Evolutionary conservation across 2,888 invertebrate species (phyloP).

Genomic region (Crepidodera aurea): DNA sequence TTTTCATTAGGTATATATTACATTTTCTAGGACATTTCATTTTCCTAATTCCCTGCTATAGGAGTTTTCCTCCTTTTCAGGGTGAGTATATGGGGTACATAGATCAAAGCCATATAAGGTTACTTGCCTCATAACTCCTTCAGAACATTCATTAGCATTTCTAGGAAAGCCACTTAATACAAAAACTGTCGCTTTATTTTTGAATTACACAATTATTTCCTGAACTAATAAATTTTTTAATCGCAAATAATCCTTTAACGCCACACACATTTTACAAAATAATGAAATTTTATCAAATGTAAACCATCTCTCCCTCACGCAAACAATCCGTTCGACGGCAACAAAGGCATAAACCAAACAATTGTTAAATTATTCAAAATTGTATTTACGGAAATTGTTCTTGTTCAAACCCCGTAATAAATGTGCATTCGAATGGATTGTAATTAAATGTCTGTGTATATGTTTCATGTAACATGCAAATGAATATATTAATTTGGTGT

Average conservation of each 20-base stretch:
- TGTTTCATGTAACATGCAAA: conserved; percentile 38
- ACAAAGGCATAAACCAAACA: conserved; percentile 43
- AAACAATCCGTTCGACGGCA: conserved; percentile 3
- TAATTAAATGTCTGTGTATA: conserved; percentile 37
- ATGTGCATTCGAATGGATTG: conserved; percentile 37
- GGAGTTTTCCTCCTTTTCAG: no score
- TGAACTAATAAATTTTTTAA: no score
- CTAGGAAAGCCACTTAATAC: no score
- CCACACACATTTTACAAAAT: neutral
- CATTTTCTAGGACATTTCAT: no score
- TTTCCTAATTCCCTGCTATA: no score
- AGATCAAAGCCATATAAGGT: no score
- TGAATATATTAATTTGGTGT: conserved; percentile 32
- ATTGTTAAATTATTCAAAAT: conserved; percentile 44
- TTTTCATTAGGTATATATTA: no score
- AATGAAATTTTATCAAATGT: neutral
- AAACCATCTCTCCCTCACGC: neutral
- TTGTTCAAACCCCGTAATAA: conserved; percentile 31
- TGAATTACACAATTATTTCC: no score
- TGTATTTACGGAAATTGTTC: conserved; percentile 36
- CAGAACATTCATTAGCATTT: no score
- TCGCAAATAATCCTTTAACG: neutral
- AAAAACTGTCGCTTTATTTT: no score
- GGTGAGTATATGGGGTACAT: no score
- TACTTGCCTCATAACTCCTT: no score